These are phyloP conservation scores for Saccopteryx leptura DNA, from an alignment of 2,113 vertebrate species.

Conservation along the genomic window DNA sequence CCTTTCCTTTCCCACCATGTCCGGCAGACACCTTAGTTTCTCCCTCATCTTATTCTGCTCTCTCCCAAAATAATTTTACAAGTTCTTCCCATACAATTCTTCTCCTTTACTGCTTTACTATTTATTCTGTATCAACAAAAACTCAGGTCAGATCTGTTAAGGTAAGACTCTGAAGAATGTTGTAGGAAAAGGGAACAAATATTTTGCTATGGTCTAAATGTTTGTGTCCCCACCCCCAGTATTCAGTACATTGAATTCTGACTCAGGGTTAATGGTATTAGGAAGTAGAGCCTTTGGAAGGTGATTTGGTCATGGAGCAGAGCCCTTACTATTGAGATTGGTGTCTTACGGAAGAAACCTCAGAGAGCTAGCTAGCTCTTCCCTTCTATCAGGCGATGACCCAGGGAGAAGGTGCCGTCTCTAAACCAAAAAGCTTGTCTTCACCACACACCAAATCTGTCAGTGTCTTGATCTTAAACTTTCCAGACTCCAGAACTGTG, in stretches of 20 bases:
- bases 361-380: neutral
- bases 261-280: neutral
- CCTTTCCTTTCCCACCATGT: neutral
- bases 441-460: neutral
- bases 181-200: neutral
- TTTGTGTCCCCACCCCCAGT: neutral
- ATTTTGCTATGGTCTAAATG: neutral
- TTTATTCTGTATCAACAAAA: constrained; percentile 10
- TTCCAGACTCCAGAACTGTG: neutral
- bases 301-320: neutral
- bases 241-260: neutral
- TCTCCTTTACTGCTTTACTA: neutral
- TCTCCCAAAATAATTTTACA: neutral
- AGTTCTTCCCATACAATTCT: neutral
- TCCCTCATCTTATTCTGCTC: neutral
- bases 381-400: neutral
- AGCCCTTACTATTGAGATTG: neutral
- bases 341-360: neutral
- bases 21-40: neutral
- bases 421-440: neutral
- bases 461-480: neutral
- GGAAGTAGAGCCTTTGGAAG: neutral
- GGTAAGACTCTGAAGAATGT: neutral
- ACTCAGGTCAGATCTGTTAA: neutral
- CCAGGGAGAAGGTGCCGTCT: neutral